phyloP scores from a whole-genome alignment of 2,113 vertebrate species.

The Clupea harengus region DNA sequence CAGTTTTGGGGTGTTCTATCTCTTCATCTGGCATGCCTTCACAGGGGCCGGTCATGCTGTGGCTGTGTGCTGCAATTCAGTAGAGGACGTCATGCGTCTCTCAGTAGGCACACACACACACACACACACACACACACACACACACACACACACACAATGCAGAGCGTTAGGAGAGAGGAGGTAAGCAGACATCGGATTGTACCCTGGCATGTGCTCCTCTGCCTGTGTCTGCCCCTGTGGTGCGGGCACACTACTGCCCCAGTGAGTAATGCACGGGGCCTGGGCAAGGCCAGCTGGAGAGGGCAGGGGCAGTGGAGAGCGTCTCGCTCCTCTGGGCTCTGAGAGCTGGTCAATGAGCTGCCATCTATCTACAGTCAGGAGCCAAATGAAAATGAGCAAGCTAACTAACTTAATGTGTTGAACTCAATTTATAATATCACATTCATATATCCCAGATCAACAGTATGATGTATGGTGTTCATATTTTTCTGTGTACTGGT shows the following conservation, averaged over 20 bases:
- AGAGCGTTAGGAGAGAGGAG: too few species aligned
- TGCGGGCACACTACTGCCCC: background rate
- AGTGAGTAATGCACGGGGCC: background rate
- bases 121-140: background rate
- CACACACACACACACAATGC: too few species aligned
- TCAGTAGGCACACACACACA: background rate
- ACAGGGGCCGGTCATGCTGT: background rate
- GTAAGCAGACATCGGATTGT: too few species aligned
- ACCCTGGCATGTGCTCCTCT: too few species aligned
- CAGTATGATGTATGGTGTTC: too few species aligned
- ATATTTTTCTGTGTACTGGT: background rate
- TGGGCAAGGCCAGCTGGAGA: constrained; percentile 21
- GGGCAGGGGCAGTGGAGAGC: constrained; percentile 24
- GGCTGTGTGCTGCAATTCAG: background rate
- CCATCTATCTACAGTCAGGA: background rate
- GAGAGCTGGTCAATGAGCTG: background rate
- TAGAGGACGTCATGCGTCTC: background rate
- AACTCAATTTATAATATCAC: too few species aligned
- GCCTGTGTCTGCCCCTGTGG: background rate
- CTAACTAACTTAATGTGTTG: background rate
- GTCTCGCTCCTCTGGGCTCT: constrained; percentile 46
- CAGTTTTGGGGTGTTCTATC: background rate
- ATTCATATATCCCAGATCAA: too few species aligned
- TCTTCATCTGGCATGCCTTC: background rate
- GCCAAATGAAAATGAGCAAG: background rate